Conservation (phyloP, 2,113 vertebrate genomes). For the Cichladusa arquata region DNA sequence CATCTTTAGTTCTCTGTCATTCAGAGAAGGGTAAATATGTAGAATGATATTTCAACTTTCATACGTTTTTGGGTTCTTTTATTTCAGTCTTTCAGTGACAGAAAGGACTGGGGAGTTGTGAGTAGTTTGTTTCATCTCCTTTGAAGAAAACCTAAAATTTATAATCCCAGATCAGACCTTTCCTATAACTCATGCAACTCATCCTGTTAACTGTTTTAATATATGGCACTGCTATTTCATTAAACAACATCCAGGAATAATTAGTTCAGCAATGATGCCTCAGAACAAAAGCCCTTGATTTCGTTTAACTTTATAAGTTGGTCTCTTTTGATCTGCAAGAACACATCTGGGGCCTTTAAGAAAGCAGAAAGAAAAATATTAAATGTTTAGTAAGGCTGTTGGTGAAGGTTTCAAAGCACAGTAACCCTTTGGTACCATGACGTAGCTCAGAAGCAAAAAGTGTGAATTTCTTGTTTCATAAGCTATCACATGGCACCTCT, state of each 20-base stretch:
- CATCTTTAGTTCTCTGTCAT: constrained; percentile 24
- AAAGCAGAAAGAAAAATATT: constrained; percentile 82
- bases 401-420: constrained; percentile 60
- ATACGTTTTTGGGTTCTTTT: constrained; percentile 46
- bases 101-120: constrained; percentile 69
- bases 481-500: background rate
- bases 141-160: constrained; percentile 80
- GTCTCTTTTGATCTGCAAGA: constrained; percentile 79
- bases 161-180: constrained; percentile 77
- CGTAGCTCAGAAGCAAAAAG: background rate
- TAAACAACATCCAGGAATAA: constrained; percentile 85
- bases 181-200: constrained; percentile 77
- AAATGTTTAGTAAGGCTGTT: constrained; percentile 64
- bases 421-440: constrained; percentile 76
- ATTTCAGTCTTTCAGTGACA: constrained; percentile 69
- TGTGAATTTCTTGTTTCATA: background rate
- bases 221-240: constrained; percentile 80
- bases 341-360: constrained; percentile 82
- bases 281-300: constrained; percentile 82
- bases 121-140: constrained; percentile 77
- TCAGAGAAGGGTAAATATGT: constrained; percentile 34
- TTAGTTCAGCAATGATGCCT: constrained; percentile 82
- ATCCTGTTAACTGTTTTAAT: constrained; percentile 78
- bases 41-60: constrained; percentile 62
- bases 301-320: constrained; percentile 80